Base-by-base conservation (phyloP, 2,797 vertebrate genomes). In the Acridotheres tristis region DNA sequence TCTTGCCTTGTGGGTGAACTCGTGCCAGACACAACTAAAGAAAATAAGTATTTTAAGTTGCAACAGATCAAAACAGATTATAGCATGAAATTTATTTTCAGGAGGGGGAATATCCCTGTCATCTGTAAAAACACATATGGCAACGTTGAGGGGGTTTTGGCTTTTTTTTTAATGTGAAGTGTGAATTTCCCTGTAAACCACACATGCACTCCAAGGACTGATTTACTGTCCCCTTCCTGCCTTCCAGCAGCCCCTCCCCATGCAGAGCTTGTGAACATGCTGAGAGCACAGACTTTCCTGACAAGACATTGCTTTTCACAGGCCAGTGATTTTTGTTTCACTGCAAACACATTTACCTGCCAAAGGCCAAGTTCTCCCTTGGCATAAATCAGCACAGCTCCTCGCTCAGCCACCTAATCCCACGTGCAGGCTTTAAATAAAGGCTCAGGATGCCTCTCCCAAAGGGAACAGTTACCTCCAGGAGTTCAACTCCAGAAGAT, bases 401-500 rank as follows among this genome's bases (percentile, higher is more conserved):
- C 85, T 82, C 10, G 19, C 74, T 86, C 83, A 57, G 94, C 69
- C 76, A 90, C 94, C 79, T 79, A 36, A 86, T 76, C 93, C 88
- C 40, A 62, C 54, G 69, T 6, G 11, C 85, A 83, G 89, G 66
- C 79, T 88, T 92, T 90, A 88, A 66, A 93, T 91, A 91, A 93
- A 88, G 79, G 63, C 54, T 90, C 85, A 86, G 11, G 26, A 89
- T 47, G 84, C 75, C 53, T 88, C 72, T 59, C 47, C 74, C 62
- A 13, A 55, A 85, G 78, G 69, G 74, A 80, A 51, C 63, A 20
- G 51, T 48, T 18, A n/a, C 53, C 63, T 62, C 98, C 0, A 99
- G 96, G 88, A 42, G 42, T 42, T 42, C 42, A 42, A 42, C 13
- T 27, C 98, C 54, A 99, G 84, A 99, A 99, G 98, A 63, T 99